Evolutionary conservation across 1,140 invertebrate species (phyloP), one percentile per base, ranked within the genome.

Genomic region (Lineus longissimus): DNA sequence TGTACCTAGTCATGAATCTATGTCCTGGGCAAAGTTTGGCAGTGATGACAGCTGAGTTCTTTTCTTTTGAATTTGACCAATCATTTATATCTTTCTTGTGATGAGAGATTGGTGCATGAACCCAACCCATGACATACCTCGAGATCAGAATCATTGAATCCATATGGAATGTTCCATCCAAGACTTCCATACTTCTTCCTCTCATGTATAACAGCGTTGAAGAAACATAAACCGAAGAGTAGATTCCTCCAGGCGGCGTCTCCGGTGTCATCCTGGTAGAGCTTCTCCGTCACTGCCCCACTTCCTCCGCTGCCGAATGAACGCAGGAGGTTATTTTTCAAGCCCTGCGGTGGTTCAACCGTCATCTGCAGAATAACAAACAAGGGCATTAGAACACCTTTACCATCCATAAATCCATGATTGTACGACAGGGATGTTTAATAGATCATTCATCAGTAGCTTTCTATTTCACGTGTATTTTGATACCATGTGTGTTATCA

Each of bases 281-380:
- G 67, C 54, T 76, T 71, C 65, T 79, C 74, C 30, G 74, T 66
- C n/a, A 80, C 70, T 13, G 73, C 68, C 17, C 76, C 78, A 17
- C 73, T 70, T 7, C 78, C 74, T 17, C 73, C 74, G 57, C 71
- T 70, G 23, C 74, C 74, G 67, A 76, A 78, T 23, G 74, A 63
- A 30, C 76, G 61, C 40, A 76, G 61, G 67, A 81, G 74, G 68
- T 78, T 79, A 56, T 76, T 71, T 67, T 89, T 88, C 9, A 95
- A 73, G 0, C 93, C 92, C 78, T 90, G 91, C 0, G 94, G 94
- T 0, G 93, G 91, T 79, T 97, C 94, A 76, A 95, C 94, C 0
- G 93, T 95, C 88, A 97, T 96, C 85, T 97, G 62, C 30, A 65
- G 54, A 31, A 33, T n/a, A 67, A 58, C 4, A 19, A n/a, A 7